Evolutionary conservation across 30 jellyfish, hydroid and myxozoan genomes (phyloP).

Genomic region (Chironex yamaguchii): DNA sequence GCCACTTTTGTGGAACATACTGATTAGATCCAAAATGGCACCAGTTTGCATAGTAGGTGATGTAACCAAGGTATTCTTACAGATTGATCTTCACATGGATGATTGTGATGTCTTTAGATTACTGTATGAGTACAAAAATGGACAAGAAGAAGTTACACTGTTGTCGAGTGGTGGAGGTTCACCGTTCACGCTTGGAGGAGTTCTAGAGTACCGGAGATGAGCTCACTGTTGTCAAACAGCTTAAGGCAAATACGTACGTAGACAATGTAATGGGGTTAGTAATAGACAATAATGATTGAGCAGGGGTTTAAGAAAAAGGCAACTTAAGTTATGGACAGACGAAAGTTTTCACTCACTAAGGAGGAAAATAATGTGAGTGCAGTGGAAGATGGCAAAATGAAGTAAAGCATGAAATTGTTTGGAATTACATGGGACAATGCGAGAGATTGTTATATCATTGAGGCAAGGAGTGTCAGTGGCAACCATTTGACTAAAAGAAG

Average conservation of each 20-base stretch:
- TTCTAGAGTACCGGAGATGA: not conserved
- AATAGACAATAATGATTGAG: not conserved
- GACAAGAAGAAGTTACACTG: too few relatives aligned
- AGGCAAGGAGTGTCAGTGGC: not conserved
- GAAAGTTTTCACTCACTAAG: slow-evolving; percentile 5
- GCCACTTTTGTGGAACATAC: too few relatives aligned
- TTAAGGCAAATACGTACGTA: slow-evolving; percentile 2
- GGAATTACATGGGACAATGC: not conserved
- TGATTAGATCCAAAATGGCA: too few relatives aligned
- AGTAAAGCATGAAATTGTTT: not conserved
- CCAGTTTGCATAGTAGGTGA: too few relatives aligned
- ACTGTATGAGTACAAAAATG: too few relatives aligned
- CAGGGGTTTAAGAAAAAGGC: not conserved
- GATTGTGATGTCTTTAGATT: too few relatives aligned
- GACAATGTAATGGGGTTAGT: slow-evolving; percentile 2
- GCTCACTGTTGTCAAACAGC: not conserved
- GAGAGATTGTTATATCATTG: not conserved
- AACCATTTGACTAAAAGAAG: slow-evolving; percentile 51
- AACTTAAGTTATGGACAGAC: not conserved
- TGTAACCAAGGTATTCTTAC: too few relatives aligned
- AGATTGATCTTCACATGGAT: too few relatives aligned
- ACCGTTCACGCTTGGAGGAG: not conserved
- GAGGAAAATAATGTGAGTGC: slow-evolving; percentile 15
- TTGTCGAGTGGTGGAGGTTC: slow-evolving; percentile 13
- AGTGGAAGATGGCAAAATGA: slow-evolving; percentile 15